Evolutionary conservation across 2,113 vertebrate genomes (phyloP).

Genomic region (Psilopsiagon aurifrons): DNA sequence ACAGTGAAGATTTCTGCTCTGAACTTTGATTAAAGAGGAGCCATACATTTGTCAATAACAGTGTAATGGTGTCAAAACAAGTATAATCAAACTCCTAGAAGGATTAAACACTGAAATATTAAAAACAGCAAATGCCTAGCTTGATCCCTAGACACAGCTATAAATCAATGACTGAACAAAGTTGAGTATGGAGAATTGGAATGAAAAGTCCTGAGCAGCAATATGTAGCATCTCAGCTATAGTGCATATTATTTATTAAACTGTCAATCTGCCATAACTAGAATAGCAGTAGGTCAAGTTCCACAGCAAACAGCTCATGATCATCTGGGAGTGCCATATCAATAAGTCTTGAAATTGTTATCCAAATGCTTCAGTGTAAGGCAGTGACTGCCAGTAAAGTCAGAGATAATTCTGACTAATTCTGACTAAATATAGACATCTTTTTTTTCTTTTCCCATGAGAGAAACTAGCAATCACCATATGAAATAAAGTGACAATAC

Average conservation of each 20-base stretch:
- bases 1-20: not conserved
- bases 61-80: constrained; percentile 16
- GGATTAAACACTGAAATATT: constrained; percentile 51
- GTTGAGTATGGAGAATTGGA: not conserved
- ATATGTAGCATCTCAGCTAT: not conserved
- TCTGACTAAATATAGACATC: not conserved
- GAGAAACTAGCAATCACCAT: not conserved
- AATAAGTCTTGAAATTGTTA: constrained; percentile 40
- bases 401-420: constrained; percentile 11
- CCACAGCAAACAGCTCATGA: not conserved
- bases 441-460: not conserved
- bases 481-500: not conserved
- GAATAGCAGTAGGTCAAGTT: not conserved
- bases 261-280: constrained; percentile 9
- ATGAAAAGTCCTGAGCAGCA: constrained; percentile 1
- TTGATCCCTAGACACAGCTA: constrained; percentile 9
- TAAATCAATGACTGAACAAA: constrained; percentile 52
- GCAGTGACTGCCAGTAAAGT: not conserved
- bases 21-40: constrained; percentile 10
- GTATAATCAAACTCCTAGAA: constrained; percentile 24
- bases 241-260: constrained; percentile 55
- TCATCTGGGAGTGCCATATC: not conserved
- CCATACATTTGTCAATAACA: not conserved
- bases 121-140: constrained; percentile 40
- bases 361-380: constrained; percentile 22